phyloP scores from a whole-genome alignment of 2,797 vertebrate genomes.

The Amazona ochrocephala region DNA sequence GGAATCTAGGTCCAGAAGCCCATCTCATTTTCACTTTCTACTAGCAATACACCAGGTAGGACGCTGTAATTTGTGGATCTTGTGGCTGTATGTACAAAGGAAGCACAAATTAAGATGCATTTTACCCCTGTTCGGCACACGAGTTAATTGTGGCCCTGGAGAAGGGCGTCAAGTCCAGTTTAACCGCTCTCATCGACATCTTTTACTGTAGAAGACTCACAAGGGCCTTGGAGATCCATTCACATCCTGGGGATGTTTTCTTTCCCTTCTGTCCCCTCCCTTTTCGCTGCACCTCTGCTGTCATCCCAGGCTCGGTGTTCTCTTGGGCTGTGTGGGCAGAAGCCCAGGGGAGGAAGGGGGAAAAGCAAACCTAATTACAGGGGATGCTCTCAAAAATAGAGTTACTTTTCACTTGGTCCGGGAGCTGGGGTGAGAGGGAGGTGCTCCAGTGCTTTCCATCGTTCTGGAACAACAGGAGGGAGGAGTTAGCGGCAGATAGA shows the following conservation, averaged over 20 bases:
- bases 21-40: background rate
- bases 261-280: background rate
- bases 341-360: background rate
- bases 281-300: background rate
- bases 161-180: background rate
- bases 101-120: background rate
- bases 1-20: background rate
- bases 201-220: background rate
- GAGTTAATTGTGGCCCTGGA: background rate
- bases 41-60: no score
- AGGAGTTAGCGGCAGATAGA: background rate
- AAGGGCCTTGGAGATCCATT: background rate
- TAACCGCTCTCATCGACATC: background rate
- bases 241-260: constrained; percentile 4
- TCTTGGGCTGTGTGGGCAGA: background rate
- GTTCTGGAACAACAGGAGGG: background rate
- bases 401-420: background rate
- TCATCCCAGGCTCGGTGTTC: background rate
- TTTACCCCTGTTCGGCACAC: background rate
- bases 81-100: background rate
- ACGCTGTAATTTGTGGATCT: background rate
- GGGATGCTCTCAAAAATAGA: constrained; percentile 48
- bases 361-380: constrained; percentile 52
- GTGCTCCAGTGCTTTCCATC: background rate
- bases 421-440: background rate